Base-by-base conservation (phyloP, 2,888 invertebrate species). In the Drosophila limbata region DNA sequence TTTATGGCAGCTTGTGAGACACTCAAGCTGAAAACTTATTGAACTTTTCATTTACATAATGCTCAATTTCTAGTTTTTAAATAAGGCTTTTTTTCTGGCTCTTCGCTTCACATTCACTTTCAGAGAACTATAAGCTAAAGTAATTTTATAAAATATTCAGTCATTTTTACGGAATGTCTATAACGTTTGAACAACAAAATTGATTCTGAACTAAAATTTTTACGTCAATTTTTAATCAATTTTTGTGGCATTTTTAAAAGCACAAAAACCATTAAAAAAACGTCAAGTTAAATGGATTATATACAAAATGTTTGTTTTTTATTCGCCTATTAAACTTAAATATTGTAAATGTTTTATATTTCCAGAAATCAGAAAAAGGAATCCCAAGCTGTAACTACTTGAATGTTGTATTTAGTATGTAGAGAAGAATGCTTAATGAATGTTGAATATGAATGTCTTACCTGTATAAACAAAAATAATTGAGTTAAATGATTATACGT, bases 331-430 rank as follows among this genome's bases (percentile, higher is more conserved):
- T 28, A 6, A 47, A 28, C 28, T 45, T 35, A 19, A 17, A 45
- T 48, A 15, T 47, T 39, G 2, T 17, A 10, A 25, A 53, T 35
- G 0, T n/a, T 39, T 5, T 55, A 11, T 31, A 8, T 37, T 77
- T 75, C 0, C 62, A 77, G 76, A 13, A 51, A 62, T 42, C 53
- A 40, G 17, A 57, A 47, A 50, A 10, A 44, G 15, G 31, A 47
- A 47, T 8, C 9, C 52, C 60, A 61, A 61, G 35, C 44, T 65
- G 50, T 59, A 73, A 73, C 78, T 75, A 65, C 40, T 60, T 51
- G 19, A 55, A 59, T 39, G 68, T 56, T 60, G 63, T 74, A 78
- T 52, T 78, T 69, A 75, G 69, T 48, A 51, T 47, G 15, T 78
- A 74, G 55, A 37, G 10, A n/a, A 47, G 8, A 40, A 48, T 4